Evolutionary conservation across 53 echinoderm and acorn worm genomes (phyloP).

Genomic region (Henricia sp.): DNA sequence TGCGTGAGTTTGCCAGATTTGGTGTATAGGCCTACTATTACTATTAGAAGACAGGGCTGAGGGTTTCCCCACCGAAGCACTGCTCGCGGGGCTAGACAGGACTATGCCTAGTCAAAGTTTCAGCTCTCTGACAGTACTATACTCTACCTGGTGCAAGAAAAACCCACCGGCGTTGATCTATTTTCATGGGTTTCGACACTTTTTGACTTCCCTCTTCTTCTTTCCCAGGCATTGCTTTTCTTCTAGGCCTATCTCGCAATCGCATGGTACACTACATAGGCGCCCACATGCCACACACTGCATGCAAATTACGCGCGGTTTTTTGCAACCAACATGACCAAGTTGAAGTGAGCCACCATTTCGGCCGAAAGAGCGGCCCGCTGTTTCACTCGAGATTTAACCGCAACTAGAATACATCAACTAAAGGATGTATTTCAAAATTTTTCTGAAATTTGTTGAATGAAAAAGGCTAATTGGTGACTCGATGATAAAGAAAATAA

Average conservation of each 20-base stretch:
- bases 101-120: background rate
- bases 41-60: no score
- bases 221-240: background rate
- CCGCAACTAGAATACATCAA: no score
- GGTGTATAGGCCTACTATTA: no score
- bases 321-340: no score
- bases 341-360: no score
- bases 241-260: conserved; percentile 33
- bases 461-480: no score
- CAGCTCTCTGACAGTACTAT: background rate
- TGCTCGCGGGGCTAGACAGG: background rate
- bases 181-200: conserved; percentile 10
- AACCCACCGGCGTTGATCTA: conserved; percentile 72
- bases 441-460: background rate
- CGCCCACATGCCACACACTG: background rate
- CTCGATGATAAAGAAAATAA: no score
- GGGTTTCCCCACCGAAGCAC: no score
- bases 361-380: no score
- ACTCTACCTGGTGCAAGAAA: conserved; percentile 61
- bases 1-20: no score
- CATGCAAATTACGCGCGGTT: no score
- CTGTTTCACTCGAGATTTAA: background rate
- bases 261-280: conserved; percentile 8
- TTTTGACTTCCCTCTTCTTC: conserved; percentile 28
- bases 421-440: background rate